phyloP scores from a whole-genome alignment of 2,888 invertebrate species.

The Drosophila mimica region DNA sequence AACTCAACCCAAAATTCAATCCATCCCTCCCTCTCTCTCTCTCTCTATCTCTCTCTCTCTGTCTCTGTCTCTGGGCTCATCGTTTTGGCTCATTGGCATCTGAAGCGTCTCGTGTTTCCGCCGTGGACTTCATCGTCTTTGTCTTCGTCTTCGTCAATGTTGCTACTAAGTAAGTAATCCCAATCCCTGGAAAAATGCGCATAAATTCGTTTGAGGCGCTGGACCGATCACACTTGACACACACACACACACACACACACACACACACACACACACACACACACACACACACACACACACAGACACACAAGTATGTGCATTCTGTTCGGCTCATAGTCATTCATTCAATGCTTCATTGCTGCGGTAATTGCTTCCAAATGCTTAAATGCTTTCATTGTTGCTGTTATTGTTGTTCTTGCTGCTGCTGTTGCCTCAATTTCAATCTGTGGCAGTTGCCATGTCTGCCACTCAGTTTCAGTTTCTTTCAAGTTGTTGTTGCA shows the following conservation, averaged over 20 bases:
- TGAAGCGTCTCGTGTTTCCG: constrained; percentile 76
- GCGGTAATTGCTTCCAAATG: constrained; percentile 82
- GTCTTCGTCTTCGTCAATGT: constrained; percentile 31
- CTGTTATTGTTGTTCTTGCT: constrained; percentile 27
- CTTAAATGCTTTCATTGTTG: constrained; percentile 75
- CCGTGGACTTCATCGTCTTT: constrained; percentile 5
- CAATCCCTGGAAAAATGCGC: constrained; percentile 70
- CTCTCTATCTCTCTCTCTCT: background rate
- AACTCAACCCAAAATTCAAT: constrained; percentile 16
- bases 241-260: constrained; percentile 11
- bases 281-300: constrained; percentile 4
- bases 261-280: constrained; percentile 20
- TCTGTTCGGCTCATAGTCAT: constrained; percentile 44
- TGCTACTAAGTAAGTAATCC: constrained; percentile 75
- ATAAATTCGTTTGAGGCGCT: constrained; percentile 62
- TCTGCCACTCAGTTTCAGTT: constrained; percentile 56
- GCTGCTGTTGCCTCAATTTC: constrained; percentile 23
- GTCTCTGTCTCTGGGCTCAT: constrained; percentile 18
- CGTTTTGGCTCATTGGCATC: constrained; percentile 72
- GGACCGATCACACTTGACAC: constrained; percentile 28
- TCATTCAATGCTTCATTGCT: constrained; percentile 79
- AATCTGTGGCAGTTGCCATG: constrained; percentile 38
- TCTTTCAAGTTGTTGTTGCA: constrained; percentile 57
- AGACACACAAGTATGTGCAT: constrained; percentile 6
- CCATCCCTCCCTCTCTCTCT: background rate